Base-by-base conservation (phyloP, 1,140 invertebrate genomes). In the Brachionus manjavacas region DNA sequence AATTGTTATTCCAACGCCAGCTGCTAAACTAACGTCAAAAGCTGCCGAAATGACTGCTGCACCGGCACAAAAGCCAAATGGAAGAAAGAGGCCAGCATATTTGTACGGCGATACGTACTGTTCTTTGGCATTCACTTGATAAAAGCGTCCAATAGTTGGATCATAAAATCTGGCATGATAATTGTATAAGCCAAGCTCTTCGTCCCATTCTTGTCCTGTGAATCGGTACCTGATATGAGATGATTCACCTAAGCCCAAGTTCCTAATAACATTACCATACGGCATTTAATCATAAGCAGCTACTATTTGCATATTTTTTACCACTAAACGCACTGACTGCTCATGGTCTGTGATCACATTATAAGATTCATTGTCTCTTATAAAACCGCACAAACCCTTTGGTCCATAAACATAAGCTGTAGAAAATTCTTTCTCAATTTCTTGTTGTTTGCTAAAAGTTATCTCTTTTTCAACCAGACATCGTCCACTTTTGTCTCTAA, bases 211-310 rank as follows among this genome's bases (percentile, higher is more conserved):
- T 74, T 74, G 70, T 11, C 70, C 70, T 23, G 70, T 74, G 9
- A 46, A 74, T 74, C 70, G 16, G n/a, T n/a, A n/a, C n/a, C n/a
- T n/a, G n/a, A n/a, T n/a, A n/a, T n/a, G n/a, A n/a, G n/a, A n/a
- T n/a, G 20, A 46, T 43, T 35, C 11, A 11, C 41, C 4, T 46
- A 23, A 46, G 39, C 39, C 70, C 46, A 74, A 74, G 4, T 23
- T 43, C 4, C 70, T 16, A 16, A 74, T 74, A 4, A 74, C 0
- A 46, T 43, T 46, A 46, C 70, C 70, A 74, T 74, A 74, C 14
- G 70, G 70, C 70, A 74, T 46, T 14, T 74, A 74, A 31, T 74
- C 70, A 46, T 46, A 74, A 74, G 70, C 70, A 20, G 70, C 70
- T 8, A 74, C 70, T 23, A 46, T 23, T n/a, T 74, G 39, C 35